A percentile compares a stretch with the other conserved stretches of the same genome.
These are phyloP conservation scores for Macrosteles quadrilineatus DNA, from an alignment of 1,140 invertebrate genomes.

Conservation along the genomic window DNA sequence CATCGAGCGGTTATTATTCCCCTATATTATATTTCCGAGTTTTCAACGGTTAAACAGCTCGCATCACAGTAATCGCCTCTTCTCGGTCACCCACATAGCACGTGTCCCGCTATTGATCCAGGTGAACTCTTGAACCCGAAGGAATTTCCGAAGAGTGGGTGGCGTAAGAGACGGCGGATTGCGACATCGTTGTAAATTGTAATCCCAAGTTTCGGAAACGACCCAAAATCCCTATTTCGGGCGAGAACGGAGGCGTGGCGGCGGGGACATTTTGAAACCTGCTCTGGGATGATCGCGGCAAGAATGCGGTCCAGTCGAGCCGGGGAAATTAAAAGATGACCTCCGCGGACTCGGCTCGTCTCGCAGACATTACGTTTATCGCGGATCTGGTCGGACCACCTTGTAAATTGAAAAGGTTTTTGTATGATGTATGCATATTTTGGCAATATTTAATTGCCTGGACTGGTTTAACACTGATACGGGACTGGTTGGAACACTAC, in stretches of 20 bases:
- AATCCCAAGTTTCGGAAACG: not conserved
- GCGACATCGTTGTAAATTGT: constrained; percentile 11
- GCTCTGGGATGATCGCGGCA: not conserved
- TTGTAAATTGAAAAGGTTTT: too few species aligned
- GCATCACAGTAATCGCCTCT: too few species aligned
- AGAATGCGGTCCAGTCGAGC: constrained; percentile 4
- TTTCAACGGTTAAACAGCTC: too few species aligned
- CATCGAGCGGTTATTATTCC: too few species aligned
- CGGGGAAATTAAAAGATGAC: too few species aligned
- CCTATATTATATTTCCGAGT: too few species aligned
- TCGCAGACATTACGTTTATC: not conserved
- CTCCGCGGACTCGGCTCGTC: not conserved
- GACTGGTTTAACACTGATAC: too few species aligned
- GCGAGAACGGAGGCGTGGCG: not conserved
- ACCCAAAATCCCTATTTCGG: constrained; percentile 11
- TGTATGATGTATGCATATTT: too few species aligned
- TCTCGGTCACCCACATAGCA: not conserved
- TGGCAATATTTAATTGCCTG: too few species aligned
- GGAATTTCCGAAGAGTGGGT: too few species aligned
- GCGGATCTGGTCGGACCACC: not conserved
- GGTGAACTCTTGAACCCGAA: too few species aligned
- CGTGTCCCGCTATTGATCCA: not conserved
- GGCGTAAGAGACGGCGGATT: not conserved
- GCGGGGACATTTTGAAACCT: not conserved
- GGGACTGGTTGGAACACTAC: too few species aligned